Conservation (phyloP, 2,888 invertebrate genomes). For the Cyclophora punctaria region DNA sequence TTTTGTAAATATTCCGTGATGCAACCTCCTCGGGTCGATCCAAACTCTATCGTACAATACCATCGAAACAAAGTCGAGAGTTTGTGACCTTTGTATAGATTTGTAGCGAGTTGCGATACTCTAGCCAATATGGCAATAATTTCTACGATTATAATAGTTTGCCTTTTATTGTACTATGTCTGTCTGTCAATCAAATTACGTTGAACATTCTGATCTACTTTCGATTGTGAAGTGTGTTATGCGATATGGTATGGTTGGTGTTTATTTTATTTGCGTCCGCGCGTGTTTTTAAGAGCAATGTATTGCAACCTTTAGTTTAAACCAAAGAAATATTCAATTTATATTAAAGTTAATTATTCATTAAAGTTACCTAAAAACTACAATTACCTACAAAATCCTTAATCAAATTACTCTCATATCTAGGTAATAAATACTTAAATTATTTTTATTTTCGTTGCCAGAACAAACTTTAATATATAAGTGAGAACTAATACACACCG, state of each 20-base stretch:
- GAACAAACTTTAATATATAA: no score
- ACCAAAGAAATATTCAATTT: no score
- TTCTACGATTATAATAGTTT: constrained; percentile 54
- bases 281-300: no score
- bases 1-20: constrained; percentile 22
- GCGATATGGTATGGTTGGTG: constrained; percentile 17
- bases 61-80: constrained; percentile 66
- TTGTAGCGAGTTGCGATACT: constrained; percentile 51
- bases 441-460: no score
- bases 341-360: no score
- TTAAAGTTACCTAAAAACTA: no score
- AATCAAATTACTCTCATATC: no score
- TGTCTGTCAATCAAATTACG: constrained; percentile 66
- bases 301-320: no score
- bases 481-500: no score
- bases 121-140: constrained; percentile 54
- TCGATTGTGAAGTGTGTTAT: constrained; percentile 29
- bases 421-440: no score
- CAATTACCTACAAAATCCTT: no score
- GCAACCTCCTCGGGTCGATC: constrained; percentile 39
- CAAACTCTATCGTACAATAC: constrained; percentile 56
- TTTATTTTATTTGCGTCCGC: no score
- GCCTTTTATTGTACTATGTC: constrained; percentile 53
- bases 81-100: constrained; percentile 59
- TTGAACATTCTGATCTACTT: constrained; percentile 61